A percentile compares a stretch with the other conserved stretches of the same genome.
Evolutionary conservation across 30 jellyfish, hydroid and myxozoan genomes (phyloP).

Genomic region (Mastigias papua): DNA sequence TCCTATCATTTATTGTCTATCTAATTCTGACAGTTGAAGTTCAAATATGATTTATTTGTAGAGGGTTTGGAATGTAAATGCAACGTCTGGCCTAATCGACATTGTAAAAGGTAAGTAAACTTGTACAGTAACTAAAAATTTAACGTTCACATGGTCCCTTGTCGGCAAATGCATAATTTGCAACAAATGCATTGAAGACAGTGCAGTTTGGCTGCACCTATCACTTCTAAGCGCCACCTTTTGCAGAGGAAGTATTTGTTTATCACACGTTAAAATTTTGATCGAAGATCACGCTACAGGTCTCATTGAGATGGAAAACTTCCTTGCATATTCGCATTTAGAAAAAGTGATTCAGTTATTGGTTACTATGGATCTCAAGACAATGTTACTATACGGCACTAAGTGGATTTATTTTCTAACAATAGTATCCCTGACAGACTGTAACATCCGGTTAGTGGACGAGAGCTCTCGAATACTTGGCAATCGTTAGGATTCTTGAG

Average conservation of each 20-base stretch:
- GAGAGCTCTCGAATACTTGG: neutral
- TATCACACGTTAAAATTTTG: too few species aligned
- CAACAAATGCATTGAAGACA: neutral
- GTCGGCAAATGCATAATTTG: neutral
- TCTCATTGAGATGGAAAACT: neutral
- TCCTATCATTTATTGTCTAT: neutral
- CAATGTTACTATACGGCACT: neutral
- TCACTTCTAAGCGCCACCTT: too few species aligned
- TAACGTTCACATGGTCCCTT: neutral
- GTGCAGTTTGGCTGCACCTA: neutral
- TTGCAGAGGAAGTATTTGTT: too few species aligned
- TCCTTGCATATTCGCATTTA: neutral
- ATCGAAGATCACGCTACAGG: neutral
- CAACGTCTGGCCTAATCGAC: neutral
- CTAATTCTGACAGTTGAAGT: conserved; percentile 15
- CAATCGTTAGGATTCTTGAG: neutral
- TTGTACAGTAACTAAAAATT: neutral
- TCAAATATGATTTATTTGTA: neutral
- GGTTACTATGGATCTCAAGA: neutral
- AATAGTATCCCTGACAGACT: neutral
- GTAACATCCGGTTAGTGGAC: neutral
- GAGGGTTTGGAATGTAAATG: neutral
- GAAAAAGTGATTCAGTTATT: too few species aligned
- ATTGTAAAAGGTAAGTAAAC: neutral
- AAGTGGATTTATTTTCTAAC: conserved; percentile 1